Conservation (phyloP, 2,113 vertebrate species). For the Scolopax mira region DNA sequence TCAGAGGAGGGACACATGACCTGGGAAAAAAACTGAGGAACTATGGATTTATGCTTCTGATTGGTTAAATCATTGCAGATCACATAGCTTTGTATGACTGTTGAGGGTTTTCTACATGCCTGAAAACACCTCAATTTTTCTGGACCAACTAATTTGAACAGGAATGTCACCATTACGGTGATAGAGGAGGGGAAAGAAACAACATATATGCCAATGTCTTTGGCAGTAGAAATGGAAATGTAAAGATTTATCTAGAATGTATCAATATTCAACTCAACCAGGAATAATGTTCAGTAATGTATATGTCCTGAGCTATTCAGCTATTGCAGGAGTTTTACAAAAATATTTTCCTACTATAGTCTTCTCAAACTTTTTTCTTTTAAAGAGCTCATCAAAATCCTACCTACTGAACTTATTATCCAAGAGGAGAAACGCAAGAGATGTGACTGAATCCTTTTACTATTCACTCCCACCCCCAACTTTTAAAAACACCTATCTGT, state of each 20-base stretch:
- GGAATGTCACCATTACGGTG: background rate
- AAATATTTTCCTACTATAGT: background rate
- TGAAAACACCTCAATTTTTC: background rate
- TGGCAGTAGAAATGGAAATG: background rate
- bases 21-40: background rate
- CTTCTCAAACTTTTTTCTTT: background rate
- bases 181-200: accelerated
- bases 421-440: background rate
- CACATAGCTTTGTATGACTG: background rate
- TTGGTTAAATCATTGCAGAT: background rate
- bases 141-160: background rate
- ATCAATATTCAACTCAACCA: background rate
- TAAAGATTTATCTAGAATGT: background rate
- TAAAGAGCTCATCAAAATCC: background rate
- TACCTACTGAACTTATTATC: background rate
- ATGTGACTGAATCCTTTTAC: background rate
- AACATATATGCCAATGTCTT: accelerated
- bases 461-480: accelerated
- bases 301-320: background rate
- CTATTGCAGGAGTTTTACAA: background rate
- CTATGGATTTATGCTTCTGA: background rate
- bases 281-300: background rate
- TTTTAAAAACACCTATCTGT: background rate
- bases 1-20: background rate
- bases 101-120: background rate